phyloP scores from a whole-genome alignment of 2,797 vertebrate genomes.

The Characodon lateralis region DNA sequence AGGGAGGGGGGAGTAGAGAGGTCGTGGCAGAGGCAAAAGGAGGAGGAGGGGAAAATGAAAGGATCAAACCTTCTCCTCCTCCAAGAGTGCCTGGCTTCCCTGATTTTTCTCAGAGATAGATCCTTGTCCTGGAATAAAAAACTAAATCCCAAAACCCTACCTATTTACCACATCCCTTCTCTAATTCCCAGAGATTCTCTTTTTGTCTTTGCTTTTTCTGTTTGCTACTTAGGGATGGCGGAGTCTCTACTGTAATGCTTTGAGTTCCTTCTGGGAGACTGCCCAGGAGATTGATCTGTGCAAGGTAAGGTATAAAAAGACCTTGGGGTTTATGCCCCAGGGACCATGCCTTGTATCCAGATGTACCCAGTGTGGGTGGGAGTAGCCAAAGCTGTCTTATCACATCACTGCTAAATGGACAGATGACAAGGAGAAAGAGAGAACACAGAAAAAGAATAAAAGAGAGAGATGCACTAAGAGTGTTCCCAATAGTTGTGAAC shows the following conservation, averaged over 20 bases:
- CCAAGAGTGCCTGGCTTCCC: conserved; percentile 63
- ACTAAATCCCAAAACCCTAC: conserved; percentile 73
- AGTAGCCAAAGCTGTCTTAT: conserved; percentile 72
- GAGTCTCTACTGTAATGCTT: conserved; percentile 76
- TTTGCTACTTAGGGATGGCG: conserved; percentile 68
- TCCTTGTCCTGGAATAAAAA: conserved; percentile 75
- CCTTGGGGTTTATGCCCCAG: conserved; percentile 62
- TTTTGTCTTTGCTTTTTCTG: conserved; percentile 26
- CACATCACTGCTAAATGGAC: conserved; percentile 65
- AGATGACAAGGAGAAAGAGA: conserved; percentile 51
- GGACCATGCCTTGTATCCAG: conserved; percentile 66
- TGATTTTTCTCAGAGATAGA: conserved; percentile 69
- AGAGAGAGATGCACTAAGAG: conserved; percentile 6
- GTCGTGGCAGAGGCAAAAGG: conserved; percentile 33
- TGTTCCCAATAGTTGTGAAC: conserved; percentile 9
- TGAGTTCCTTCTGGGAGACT: conserved; percentile 76
- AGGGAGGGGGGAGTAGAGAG: conserved; percentile 55
- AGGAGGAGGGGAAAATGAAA: conserved; percentile 44
- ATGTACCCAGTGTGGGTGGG: conserved; percentile 63
- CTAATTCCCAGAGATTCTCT: conserved; percentile 15
- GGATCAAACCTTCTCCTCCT: conserved; percentile 78
- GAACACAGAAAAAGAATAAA: conserved; percentile 23
- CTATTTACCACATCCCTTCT: conserved; percentile 48
- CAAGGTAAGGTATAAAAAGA: conserved; percentile 74
- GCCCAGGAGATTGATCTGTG: conserved; percentile 73